Conservation (phyloP, 2,113 vertebrate genomes). For the Mastomys natalensis region DNA sequence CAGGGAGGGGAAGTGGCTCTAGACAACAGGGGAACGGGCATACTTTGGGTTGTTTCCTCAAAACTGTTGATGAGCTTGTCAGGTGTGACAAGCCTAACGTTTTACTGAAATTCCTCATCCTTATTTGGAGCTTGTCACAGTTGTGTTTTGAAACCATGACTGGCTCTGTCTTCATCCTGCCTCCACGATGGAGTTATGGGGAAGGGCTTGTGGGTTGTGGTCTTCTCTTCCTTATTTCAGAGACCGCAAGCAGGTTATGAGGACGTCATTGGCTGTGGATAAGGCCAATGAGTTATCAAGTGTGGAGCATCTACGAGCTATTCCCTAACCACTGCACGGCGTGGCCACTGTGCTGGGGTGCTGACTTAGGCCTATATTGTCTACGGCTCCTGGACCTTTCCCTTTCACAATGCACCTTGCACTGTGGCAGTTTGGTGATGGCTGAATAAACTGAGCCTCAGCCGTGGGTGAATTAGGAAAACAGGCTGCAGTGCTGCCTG, state of each 20-base stretch:
- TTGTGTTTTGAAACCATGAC: background rate
- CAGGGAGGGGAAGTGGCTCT: background rate
- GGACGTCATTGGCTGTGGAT: accelerated
- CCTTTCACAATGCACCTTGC: background rate
- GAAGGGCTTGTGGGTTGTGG: background rate
- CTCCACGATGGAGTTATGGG: background rate
- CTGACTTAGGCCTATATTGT: accelerated
- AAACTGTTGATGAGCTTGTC: background rate
- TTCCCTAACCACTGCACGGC: accelerated
- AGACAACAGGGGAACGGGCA: too few relatives aligned
- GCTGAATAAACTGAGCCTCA: accelerated
- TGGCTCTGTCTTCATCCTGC: background rate
- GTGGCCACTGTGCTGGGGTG: background rate
- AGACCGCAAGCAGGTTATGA: background rate
- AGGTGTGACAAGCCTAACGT: too few relatives aligned
- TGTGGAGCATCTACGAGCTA: background rate
- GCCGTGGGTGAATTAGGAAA: accelerated
- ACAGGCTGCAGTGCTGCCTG: background rate
- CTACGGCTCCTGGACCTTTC: background rate
- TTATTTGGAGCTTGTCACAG: background rate
- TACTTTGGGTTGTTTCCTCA: background rate
- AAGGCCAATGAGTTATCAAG: background rate
- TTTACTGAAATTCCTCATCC: background rate
- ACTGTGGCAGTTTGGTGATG: accelerated
- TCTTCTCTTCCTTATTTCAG: background rate